Evolutionary conservation across 2,888 invertebrate species (phyloP).

Genomic region (Norana najaformis): DNA sequence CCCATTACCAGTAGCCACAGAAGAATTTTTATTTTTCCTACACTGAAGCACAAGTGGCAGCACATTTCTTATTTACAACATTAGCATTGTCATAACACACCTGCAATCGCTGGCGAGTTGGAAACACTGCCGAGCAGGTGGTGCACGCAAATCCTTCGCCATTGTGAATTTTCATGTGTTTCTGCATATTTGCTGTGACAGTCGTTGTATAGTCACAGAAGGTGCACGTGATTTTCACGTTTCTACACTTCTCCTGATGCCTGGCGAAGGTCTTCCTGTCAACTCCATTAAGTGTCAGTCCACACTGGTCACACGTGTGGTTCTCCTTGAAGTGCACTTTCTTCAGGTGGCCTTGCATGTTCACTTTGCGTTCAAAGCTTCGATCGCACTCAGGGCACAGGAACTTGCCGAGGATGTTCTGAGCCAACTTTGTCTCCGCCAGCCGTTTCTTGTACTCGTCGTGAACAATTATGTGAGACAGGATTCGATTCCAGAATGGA

Average conservation of each 20-base stretch:
- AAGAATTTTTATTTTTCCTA: neutral
- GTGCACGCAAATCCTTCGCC: constrained; percentile 40
- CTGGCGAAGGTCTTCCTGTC: constrained; percentile 39
- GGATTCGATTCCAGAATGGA: constrained; percentile 33
- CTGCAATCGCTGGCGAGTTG: constrained; percentile 32
- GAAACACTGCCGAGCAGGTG: constrained; percentile 37
- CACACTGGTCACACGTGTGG: constrained; percentile 38
- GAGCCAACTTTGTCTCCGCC: constrained; percentile 10
- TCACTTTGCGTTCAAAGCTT: constrained; percentile 38
- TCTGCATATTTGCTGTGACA: constrained; percentile 34
- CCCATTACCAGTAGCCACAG: neutral
- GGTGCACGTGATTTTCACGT: constrained; percentile 33
- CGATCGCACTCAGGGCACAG: constrained; percentile 39
- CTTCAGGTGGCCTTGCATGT: constrained; percentile 37
- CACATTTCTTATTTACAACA: too few relatives aligned
- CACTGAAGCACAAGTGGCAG: neutral
- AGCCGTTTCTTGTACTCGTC: constrained; percentile 28
- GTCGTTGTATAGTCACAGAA: constrained; percentile 39
- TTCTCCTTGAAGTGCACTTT: constrained; percentile 38
- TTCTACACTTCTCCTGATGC: constrained; percentile 42
- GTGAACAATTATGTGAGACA: constrained; percentile 39
- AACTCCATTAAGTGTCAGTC: constrained; percentile 14
- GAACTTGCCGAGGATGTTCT: constrained; percentile 39
- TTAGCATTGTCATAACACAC: neutral
- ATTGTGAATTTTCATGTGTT: constrained; percentile 39